Evolutionary conservation across 2,888 invertebrate species (phyloP).

Genomic region (Campaea margaritaria): DNA sequence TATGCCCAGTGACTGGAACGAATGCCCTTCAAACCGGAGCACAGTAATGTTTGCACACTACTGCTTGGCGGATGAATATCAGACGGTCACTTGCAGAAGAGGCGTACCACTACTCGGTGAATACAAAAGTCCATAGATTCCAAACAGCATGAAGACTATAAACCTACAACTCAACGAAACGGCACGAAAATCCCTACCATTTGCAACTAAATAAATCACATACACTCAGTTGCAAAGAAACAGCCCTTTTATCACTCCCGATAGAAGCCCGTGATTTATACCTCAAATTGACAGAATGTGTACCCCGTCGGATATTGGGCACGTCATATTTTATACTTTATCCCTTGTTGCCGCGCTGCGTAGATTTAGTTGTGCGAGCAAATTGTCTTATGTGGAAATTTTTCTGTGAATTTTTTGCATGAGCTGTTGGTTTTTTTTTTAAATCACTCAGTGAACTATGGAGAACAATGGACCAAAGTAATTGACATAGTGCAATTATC

Average conservation of each 20-base stretch:
- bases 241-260: slow-evolving; percentile 50
- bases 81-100: too few species aligned
- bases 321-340: slow-evolving; percentile 63
- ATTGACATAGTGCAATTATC: too few species aligned
- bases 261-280: slow-evolving; percentile 53
- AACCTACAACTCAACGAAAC: slow-evolving; percentile 5
- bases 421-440: too few species aligned
- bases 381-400: slow-evolving; percentile 26
- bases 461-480: too few species aligned
- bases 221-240: slow-evolving; percentile 44
- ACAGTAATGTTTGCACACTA: too few species aligned
- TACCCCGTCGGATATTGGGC: slow-evolving; percentile 48
- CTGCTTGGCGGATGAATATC: too few species aligned
- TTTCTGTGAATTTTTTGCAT: neutral
- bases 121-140: neutral
- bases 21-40: too few species aligned
- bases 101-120: too few species aligned
- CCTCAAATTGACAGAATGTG: slow-evolving; percentile 51
- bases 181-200: slow-evolving; percentile 19
- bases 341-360: slow-evolving; percentile 32
- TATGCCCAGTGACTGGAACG: too few species aligned
- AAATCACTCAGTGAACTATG: too few species aligned
- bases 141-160: neutral
- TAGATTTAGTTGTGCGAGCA: slow-evolving; percentile 22
- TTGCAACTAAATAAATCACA: slow-evolving; percentile 39